phyloP scores from a whole-genome alignment of 2,113 vertebrate genomes.

The Noctilio leporinus region DNA sequence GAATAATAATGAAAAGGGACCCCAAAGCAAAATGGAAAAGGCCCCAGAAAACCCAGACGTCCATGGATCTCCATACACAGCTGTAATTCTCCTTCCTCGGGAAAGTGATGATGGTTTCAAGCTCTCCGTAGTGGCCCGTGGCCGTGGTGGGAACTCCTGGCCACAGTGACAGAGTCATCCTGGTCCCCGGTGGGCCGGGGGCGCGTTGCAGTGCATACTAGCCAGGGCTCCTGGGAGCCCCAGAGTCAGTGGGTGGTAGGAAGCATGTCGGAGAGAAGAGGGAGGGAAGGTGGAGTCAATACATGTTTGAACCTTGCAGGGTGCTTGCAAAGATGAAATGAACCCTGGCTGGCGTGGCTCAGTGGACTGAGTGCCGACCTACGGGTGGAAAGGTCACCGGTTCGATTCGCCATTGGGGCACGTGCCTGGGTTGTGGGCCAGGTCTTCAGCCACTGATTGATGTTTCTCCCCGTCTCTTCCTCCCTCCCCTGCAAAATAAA shows the following conservation, averaged over 20 bases:
- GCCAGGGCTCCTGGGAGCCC: neutral
- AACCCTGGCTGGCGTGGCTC: no score
- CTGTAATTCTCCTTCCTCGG: neutral
- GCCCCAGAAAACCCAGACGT: slow-evolving; percentile 14
- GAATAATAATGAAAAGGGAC: neutral
- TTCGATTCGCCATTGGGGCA: no score
- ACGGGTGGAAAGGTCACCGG: no score
- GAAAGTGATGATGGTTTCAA: rapidly evolving
- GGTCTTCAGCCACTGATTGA: no score
- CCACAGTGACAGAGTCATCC: rapidly evolving
- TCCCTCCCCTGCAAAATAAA: no score
- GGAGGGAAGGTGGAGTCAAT: neutral
- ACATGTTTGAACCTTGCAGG: no score
- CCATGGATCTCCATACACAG: neutral
- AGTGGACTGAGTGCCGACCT: no score
- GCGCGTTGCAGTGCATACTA: no score
- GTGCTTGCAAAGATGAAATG: no score
- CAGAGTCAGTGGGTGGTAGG: neutral
- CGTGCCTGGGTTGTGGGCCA: no score
- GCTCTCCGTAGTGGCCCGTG: rapidly evolving
- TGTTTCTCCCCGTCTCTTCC: no score
- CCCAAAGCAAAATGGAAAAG: slow-evolving; percentile 26
- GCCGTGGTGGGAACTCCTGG: neutral
- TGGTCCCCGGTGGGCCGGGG: neutral
- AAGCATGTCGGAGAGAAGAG: neutral